A percentile compares a stretch with the other conserved stretches of the same genome.
Evolutionary conservation across 2,113 vertebrate genomes (phyloP).

Genomic region (Scomber colias): DNA sequence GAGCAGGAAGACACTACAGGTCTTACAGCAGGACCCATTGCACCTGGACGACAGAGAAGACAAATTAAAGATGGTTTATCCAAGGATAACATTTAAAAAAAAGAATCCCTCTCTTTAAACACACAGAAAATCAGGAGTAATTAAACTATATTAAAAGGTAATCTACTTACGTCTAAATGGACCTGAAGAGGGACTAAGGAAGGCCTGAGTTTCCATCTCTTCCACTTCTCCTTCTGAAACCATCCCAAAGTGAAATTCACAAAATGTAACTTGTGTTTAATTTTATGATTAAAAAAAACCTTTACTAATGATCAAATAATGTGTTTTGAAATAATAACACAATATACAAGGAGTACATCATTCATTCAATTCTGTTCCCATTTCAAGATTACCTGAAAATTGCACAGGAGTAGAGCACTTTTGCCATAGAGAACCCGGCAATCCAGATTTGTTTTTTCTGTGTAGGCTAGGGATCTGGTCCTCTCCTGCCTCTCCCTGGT

Average conservation of each 20-base stretch:
- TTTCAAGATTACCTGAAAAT: constrained; percentile 59
- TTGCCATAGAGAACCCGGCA: constrained; percentile 21
- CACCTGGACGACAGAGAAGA: constrained; percentile 36
- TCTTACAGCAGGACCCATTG: constrained; percentile 4
- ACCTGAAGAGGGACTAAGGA: constrained; percentile 55
- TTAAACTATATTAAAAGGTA: background rate
- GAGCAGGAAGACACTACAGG: constrained; percentile 34
- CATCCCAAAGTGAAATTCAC: background rate
- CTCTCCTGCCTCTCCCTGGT: constrained; percentile 7
- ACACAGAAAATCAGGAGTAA: background rate
- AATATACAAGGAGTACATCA: background rate
- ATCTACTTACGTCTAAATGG: constrained; percentile 61
- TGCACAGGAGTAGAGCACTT: constrained; percentile 78
- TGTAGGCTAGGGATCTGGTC: constrained; percentile 28
- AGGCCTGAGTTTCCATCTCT: constrained; percentile 76
- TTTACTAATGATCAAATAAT: background rate
- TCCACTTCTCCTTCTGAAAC: constrained; percentile 55
- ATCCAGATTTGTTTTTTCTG: constrained; percentile 16
- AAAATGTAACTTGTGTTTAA: background rate
- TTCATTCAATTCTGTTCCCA: background rate
- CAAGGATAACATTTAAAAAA: background rate
- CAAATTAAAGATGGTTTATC: background rate
- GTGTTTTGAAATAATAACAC: no score
- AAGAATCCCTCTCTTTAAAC: no score
- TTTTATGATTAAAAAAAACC: background rate